Percentiles rank a stretch among this genome's conserved stretches.
Evolutionary conservation across 2,113 vertebrate species (phyloP).

Genomic region (Microcebus murinus): DNA sequence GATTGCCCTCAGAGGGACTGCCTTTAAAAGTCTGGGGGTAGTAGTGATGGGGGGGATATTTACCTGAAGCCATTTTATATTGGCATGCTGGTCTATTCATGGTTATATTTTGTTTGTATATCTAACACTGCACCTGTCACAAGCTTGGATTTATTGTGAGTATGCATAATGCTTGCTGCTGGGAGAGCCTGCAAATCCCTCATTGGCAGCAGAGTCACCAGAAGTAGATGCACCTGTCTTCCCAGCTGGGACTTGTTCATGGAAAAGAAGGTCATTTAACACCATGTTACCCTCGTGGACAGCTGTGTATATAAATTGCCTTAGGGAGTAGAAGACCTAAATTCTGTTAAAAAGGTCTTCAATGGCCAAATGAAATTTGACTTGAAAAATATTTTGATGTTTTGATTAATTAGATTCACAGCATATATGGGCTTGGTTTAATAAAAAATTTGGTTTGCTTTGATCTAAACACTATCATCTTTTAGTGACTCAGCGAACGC

Average conservation of each 20-base stretch:
- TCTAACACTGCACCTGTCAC: neutral
- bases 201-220: slow-evolving; percentile 11
- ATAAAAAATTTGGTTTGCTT: neutral
- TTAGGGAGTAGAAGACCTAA: neutral
- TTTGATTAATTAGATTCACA: slow-evolving; percentile 21
- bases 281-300: slow-evolving; percentile 43
- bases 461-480: neutral
- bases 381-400: neutral
- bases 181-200: neutral
- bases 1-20: neutral
- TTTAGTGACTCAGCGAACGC: neutral
- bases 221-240: slow-evolving; percentile 67
- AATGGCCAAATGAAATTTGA: neutral
- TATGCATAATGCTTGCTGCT: neutral
- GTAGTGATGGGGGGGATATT: neutral
- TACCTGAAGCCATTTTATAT: slow-evolving; percentile 1
- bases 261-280: slow-evolving; percentile 49
- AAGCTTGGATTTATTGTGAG: neutral
- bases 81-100: neutral
- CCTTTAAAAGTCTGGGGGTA: neutral
- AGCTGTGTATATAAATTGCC: slow-evolving; percentile 38
- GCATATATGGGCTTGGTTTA: neutral
- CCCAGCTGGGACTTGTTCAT: slow-evolving; percentile 50
- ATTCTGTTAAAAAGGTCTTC: neutral
- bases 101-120: neutral